Evolutionary conservation across 2,888 invertebrate species (phyloP), one percentile per base, ranked within the genome.

Genomic region (Shargacucullia verbasci): DNA sequence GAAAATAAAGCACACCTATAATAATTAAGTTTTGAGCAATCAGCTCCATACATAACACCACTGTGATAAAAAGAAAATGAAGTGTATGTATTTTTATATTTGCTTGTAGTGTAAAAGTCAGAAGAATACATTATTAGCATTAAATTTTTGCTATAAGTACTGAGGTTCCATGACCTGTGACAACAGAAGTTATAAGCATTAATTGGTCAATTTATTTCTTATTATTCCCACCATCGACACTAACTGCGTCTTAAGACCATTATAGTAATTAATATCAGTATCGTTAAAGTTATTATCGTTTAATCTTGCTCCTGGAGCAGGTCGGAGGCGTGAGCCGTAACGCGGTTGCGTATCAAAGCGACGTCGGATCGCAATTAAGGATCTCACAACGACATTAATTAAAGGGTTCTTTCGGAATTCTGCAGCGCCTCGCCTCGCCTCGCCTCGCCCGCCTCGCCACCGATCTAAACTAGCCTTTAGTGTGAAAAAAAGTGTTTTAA

Each of bases 371-470:
- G 90, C 89, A 92, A 90, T 91, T 91, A 91, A 85, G 83, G 80
- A 81, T 79, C 82, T 82, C 82, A 86, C 88, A 89, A 90, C 89
- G 87, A 90, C 88, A 87, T 90, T 92, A 91, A 91, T 91, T 89
- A 91, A 85, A 85, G 82, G 77, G 83, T 85, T 85, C 86, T 87
- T 88, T 83, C 78, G 80, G 75, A 73, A 78, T 76, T 71, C 62
- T 69, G 61, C 64, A 69, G 57, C 57, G 64, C 66, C 75, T 78
- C 76, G 78, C 67, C 69, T 67, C 69, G 64, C 70, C 31, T n/a
- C 25, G 49, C 57, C 66, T 68, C 55, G 57, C 52, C 20, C 20
- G 20, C 4, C 20, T 20, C 20, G 20, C 20, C 73, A 69, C 59
- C 67, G 73, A 80, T 82, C 85, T 86, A 88, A 91, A 91, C 91